Evolutionary conservation across 2,888 invertebrate species (phyloP).

Genomic region (Tricholauxania praeusta): DNA sequence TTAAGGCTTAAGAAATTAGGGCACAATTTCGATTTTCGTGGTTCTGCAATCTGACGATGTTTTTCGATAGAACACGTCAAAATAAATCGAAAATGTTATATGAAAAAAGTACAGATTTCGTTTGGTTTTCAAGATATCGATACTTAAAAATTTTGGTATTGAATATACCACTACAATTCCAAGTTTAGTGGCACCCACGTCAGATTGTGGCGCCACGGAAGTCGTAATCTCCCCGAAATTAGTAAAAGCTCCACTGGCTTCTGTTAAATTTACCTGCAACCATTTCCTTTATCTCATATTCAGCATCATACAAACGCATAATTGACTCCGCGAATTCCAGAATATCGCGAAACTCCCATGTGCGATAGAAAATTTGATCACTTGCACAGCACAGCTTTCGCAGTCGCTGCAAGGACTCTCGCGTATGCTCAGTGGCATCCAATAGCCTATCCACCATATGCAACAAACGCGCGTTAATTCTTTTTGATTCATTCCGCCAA

Average conservation of each 20-base stretch:
- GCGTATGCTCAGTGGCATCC: slow-evolving; percentile 27
- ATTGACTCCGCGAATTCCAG: slow-evolving; percentile 27
- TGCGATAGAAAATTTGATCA: slow-evolving; percentile 28
- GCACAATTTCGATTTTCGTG: too few relatives aligned
- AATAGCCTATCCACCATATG: slow-evolving; percentile 15
- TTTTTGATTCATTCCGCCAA: neutral
- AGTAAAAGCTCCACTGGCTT: neutral
- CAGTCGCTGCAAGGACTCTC: neutral
- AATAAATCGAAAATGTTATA: too few relatives aligned
- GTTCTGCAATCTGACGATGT: too few relatives aligned
- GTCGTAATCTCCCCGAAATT: too few relatives aligned
- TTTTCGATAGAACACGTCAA: too few relatives aligned
- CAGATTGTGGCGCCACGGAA: too few relatives aligned
- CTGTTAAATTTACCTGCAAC: slow-evolving; percentile 19
- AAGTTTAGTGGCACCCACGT: too few relatives aligned
- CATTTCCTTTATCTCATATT: slow-evolving; percentile 38
- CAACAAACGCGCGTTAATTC: neutral
- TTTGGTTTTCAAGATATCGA: too few relatives aligned
- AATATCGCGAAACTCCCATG: slow-evolving; percentile 21
- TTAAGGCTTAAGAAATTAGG: too few relatives aligned
- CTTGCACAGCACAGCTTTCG: neutral
- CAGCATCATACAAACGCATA: slow-evolving; percentile 35
- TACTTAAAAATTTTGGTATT: too few relatives aligned
- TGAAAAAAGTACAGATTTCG: too few relatives aligned
- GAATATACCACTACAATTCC: too few relatives aligned